Conservation (phyloP, 1,140 invertebrate species). For the Musca vetustissima region DNA sequence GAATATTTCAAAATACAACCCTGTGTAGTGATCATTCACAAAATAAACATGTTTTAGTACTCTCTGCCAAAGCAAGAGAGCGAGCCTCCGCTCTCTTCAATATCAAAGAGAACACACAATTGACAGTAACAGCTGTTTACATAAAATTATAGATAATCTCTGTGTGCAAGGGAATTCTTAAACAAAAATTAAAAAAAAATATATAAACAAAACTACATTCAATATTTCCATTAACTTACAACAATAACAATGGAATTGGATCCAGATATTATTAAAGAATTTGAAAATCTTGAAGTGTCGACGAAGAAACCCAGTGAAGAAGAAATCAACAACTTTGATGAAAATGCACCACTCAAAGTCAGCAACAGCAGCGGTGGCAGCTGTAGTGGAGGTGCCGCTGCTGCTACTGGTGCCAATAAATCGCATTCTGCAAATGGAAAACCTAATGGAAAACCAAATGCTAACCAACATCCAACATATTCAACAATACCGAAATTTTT, state of each 20-base stretch:
- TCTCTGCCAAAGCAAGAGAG: too few species aligned
- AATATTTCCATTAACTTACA: neutral
- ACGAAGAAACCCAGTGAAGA: constrained; percentile 25
- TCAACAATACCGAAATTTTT: constrained; percentile 75
- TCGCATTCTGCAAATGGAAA: neutral
- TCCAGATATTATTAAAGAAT: constrained; percentile 32
- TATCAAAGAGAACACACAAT: neutral
- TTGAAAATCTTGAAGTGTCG: constrained; percentile 30
- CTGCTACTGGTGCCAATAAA: neutral
- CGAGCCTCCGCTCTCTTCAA: too few species aligned
- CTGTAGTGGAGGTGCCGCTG: too few species aligned
- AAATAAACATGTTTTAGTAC: too few species aligned
- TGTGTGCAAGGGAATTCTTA: neutral
- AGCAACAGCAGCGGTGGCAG: neutral
- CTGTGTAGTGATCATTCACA: too few species aligned
- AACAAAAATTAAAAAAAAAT: neutral
- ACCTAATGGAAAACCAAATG: neutral
- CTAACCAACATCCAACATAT: constrained; percentile 38
- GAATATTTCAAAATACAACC: too few species aligned
- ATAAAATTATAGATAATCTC: neutral
- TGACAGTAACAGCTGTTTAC: constrained; percentile 12
- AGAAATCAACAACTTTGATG: constrained; percentile 32
- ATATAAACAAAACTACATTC: neutral
- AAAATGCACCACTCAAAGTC: constrained; percentile 24
- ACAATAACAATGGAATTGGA: constrained; percentile 37